These are phyloP conservation scores for Gymnoscelis rufifasciata DNA, from an alignment of 2,888 invertebrate species.

Conservation along the genomic window DNA sequence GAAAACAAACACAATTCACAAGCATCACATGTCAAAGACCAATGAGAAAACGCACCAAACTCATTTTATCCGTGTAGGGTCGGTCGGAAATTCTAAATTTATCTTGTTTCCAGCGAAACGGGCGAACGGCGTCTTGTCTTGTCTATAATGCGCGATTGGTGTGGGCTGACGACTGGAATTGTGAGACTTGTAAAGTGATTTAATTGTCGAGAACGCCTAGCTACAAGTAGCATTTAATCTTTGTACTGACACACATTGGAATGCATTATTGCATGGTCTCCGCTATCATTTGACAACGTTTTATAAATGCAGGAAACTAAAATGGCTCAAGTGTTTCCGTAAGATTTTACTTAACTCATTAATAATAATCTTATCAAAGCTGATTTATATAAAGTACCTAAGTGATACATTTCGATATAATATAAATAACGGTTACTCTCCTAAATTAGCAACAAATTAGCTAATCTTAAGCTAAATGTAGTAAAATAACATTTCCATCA, in stretches of 20 bases:
- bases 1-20: slow-evolving; percentile 34
- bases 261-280: neutral
- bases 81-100: slow-evolving; percentile 76
- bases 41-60: slow-evolving; percentile 58
- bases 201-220: slow-evolving; percentile 56
- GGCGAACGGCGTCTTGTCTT: slow-evolving; percentile 58
- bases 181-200: slow-evolving; percentile 63
- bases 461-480: too few species aligned
- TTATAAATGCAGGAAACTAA: neutral
- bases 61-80: slow-evolving; percentile 68
- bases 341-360: too few species aligned
- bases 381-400: too few species aligned
- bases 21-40: slow-evolving; percentile 48
- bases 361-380: too few species aligned
- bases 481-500: too few species aligned
- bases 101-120: slow-evolving; percentile 71
- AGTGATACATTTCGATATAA: too few species aligned
- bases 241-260: slow-evolving; percentile 35
- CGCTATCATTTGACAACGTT: slow-evolving; percentile 13
- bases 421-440: too few species aligned
- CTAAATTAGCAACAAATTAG: too few species aligned
- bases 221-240: slow-evolving; percentile 50
- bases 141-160: slow-evolving; percentile 56
- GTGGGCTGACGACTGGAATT: slow-evolving; percentile 57
- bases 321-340: too few species aligned